Conservation (phyloP, 2,113 vertebrate species). For the Sander lucioperca region DNA sequence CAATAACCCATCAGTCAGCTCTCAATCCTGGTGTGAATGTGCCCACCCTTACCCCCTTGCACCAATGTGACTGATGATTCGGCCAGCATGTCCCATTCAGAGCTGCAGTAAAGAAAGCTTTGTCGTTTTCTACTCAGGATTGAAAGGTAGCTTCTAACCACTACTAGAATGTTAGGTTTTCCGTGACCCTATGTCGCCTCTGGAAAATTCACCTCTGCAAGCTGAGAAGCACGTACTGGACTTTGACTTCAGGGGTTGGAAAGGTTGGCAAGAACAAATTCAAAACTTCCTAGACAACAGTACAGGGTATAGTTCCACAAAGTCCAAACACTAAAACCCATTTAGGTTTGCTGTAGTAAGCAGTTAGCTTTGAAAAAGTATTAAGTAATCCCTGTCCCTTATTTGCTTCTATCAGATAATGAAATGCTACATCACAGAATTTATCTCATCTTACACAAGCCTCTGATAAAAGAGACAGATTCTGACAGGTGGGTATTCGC, state of each 20-base stretch:
- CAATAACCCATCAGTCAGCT: constrained; percentile 71
- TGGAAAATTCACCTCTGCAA: constrained; percentile 58
- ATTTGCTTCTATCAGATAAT: background rate
- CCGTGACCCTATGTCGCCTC: constrained; percentile 52
- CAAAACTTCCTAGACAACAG: constrained; percentile 39
- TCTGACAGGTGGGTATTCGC: constrained; percentile 26
- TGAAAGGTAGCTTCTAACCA: constrained; percentile 52
- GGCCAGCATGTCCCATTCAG: constrained; percentile 53
- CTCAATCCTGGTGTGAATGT: constrained; percentile 58
- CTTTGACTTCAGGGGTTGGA: constrained; percentile 50
- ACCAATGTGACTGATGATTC: constrained; percentile 65
- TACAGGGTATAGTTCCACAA: constrained; percentile 8
- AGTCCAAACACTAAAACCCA: constrained; percentile 19
- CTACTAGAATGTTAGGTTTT: constrained; percentile 58
- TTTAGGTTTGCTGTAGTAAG: background rate
- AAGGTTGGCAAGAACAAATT: constrained; percentile 59
- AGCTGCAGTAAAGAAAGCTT: constrained; percentile 47
- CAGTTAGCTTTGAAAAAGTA: background rate
- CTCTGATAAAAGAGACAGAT: background rate
- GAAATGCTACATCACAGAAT: constrained; percentile 13
- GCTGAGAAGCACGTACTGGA: constrained; percentile 48
- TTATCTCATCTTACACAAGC: background rate
- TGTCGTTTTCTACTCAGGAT: constrained; percentile 52
- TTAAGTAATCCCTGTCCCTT: background rate
- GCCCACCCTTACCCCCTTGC: constrained; percentile 48